Percentiles rank a stretch among this genome's conserved stretches.
Conservation (phyloP, 2,888 invertebrate genomes). For the Boloria selene region DNA sequence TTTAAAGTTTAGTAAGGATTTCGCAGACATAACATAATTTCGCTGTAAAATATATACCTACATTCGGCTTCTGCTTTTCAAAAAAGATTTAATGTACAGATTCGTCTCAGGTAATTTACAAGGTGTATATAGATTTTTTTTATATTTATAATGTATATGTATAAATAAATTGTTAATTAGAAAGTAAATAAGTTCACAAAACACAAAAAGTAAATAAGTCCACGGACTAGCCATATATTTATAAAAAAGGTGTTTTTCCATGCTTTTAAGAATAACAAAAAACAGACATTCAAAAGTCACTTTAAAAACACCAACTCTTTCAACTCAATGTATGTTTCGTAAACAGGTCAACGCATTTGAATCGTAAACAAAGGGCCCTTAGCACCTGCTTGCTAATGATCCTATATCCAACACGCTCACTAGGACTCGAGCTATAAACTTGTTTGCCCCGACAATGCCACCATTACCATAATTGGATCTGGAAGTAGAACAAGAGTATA, state of each 20-base stretch:
- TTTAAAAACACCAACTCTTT: conserved; percentile 8
- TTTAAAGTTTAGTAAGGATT: no score
- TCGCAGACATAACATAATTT: no score
- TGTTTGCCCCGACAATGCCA: conserved; percentile 28
- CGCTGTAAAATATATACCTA: no score
- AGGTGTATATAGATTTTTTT: no score
- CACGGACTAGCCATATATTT: no score
- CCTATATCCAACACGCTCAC: conserved; percentile 31
- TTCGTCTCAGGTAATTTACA: no score
- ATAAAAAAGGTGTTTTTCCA: not conserved
- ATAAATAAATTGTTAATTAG: no score
- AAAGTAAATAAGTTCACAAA: no score
- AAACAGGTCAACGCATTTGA: conserved; percentile 24
- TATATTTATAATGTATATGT: no score
- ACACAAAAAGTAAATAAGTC: no score
- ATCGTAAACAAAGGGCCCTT: conserved; percentile 25
- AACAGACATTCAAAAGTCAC: conserved; percentile 6
- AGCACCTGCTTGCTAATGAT: conserved; percentile 28
- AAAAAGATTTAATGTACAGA: no score
- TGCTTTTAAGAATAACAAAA: not conserved
- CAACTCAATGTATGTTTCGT: conserved; percentile 8
- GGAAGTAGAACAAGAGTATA: conserved; percentile 20
- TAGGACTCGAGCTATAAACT: conserved; percentile 28
- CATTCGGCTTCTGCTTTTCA: no score
- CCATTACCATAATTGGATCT: conserved; percentile 33